Evolutionary conservation across 1,140 invertebrate genomes (phyloP).

Genomic region (Drosophila punjabiensis): DNA sequence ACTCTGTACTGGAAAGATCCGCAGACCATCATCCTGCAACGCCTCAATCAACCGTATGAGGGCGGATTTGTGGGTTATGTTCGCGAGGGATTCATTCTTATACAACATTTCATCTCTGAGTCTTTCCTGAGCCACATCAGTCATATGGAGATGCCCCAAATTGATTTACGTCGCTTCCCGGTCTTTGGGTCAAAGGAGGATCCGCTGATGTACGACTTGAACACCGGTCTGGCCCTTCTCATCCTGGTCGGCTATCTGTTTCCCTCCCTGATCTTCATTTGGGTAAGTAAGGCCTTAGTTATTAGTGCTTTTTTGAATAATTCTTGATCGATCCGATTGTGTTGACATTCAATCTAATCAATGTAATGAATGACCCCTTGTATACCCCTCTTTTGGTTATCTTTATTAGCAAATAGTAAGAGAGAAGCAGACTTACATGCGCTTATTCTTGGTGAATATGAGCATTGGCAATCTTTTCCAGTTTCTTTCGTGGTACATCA

Average conservation of each 20-base stretch:
- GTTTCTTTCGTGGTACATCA: constrained; percentile 53
- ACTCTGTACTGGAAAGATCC: constrained; percentile 57
- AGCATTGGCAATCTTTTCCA: constrained; percentile 58
- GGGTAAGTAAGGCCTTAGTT: constrained; percentile 19
- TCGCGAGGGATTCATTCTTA: constrained; percentile 59
- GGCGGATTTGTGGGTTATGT: constrained; percentile 60
- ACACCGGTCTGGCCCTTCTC: constrained; percentile 35
- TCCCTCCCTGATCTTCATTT: constrained; percentile 57
- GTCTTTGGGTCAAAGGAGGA: constrained; percentile 39
- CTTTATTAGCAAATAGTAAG: constrained; percentile 52
- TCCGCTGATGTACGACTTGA: constrained; percentile 16
- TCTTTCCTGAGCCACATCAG: constrained; percentile 23
- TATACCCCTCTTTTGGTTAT: background rate
- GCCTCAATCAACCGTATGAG: constrained; percentile 22
- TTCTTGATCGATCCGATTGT: no score
- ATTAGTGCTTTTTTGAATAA: no score
- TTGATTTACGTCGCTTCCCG: constrained; percentile 58
- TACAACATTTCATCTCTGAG: constrained; percentile 59
- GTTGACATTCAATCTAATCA: background rate
- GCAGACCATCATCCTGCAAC: background rate
- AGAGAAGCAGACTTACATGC: constrained; percentile 52
- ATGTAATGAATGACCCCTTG: background rate
- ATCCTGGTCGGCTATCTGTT: constrained; percentile 62
- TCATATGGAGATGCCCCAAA: constrained; percentile 8
- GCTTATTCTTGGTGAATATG: constrained; percentile 66